Percentiles rank a stretch among this genome's conserved stretches.
These are phyloP conservation scores for Marmota flaviventris DNA, from an alignment of 2,113 vertebrate species.

Conservation along the genomic window DNA sequence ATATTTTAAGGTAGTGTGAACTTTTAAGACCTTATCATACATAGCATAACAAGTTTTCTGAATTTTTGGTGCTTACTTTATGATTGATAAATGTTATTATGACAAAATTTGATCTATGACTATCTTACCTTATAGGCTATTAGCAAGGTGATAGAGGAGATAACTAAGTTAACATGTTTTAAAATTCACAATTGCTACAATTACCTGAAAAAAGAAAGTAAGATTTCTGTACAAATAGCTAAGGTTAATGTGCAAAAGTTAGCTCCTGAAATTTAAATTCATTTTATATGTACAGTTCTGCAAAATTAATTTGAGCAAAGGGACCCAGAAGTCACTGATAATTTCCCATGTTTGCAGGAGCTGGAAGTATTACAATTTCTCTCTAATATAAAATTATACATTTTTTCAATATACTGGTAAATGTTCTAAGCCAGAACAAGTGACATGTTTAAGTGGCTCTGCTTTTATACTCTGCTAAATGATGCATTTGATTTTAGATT, in stretches of 20 bases:
- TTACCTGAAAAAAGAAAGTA: background rate
- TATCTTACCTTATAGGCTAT: background rate
- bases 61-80: background rate
- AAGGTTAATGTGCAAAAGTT: background rate
- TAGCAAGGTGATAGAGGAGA: background rate
- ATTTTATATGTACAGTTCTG: background rate
- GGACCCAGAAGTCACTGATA: background rate
- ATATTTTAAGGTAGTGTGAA: background rate
- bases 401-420: background rate
- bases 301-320: background rate
- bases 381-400: constrained; percentile 24
- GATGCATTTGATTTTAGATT: constrained; percentile 68
- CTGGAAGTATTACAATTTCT: background rate
- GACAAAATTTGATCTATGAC: background rate
- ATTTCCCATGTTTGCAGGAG: background rate
- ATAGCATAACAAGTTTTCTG: background rate
- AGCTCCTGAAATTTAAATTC: background rate
- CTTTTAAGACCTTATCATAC: background rate
- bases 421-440: background rate
- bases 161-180: background rate
- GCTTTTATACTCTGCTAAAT: constrained; percentile 57
- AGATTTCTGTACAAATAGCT: background rate
- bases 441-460: constrained; percentile 50
- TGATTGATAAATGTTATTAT: background rate
- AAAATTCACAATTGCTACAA: background rate